Base-by-base conservation (phyloP, 1,140 invertebrate genomes). In the Linepithema humile region DNA sequence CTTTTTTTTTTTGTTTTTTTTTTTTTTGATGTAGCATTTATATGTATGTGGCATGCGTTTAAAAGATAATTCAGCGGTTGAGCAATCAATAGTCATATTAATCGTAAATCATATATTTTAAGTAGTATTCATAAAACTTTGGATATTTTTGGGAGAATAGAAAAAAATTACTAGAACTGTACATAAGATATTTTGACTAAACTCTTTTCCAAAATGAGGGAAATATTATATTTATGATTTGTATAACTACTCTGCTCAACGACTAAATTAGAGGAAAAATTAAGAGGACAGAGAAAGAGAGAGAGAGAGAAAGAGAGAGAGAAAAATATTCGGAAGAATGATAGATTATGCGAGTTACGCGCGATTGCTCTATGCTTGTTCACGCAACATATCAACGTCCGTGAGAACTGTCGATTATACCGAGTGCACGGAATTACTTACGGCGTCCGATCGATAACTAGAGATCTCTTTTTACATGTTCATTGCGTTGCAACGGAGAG, bases 381-480 rank as follows among this genome's bases (percentile, higher is more conserved):
- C 35, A 43, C 35, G 50, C 64, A 80, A 29, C 48, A 23, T 80
- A 55, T 70, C 23, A 43, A 70, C 38, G 40, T 75, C 29, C 45
- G 35, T 78, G 45, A 53, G 10, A 64, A 9, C 62, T 78, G 75
- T 70, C 75, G 64, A 80, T 80, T 80, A 55, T n/a, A 70, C 64
- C 75, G 64, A 80, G 17, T 80, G 64, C 64, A 80, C 75, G 75
- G 38, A 70, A 57, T 80, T 80, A 80, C 75, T 80, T 80, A 80
- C 75, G 75, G 75, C 75, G 50, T 78, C 60, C 74, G 62, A 78
- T 80, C 64, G 64, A 69, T 69, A 80, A 80, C 35, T 70, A 80
- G 64, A 70, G 75, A 80, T 80, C 75, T 65, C 74, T 80, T 80
- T 80, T 70, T 80, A 80, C 75, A 55, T 55, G 64, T 70, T 80